Evolutionary conservation across 1,140 invertebrate genomes (phyloP), one percentile per base, ranked within the genome.

Genomic region (Chionoecetes opilio): DNA sequence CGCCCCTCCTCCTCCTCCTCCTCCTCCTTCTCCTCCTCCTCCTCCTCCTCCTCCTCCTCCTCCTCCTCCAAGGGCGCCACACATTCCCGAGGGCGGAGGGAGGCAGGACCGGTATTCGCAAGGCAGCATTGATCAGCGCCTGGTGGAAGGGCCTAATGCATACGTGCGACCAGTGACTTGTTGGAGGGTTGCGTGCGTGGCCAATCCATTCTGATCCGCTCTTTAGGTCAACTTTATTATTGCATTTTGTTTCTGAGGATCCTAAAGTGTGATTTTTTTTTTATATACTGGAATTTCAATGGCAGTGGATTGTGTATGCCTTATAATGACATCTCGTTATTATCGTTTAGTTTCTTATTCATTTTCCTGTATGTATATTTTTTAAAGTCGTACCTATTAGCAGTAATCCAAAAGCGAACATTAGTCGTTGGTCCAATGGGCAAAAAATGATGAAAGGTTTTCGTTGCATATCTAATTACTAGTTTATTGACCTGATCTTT

Each of bases 1-100:
- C 85, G 32, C 85, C 35, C 35, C 85, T 86, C 35, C 85, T 34
- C 85, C 32, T 86, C 85, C 85, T 86, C 85, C 85, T 86, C 85
- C 32, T 86, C 85, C 21, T 84, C 85, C 85, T 86, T 32, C 85
- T 86, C 2, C 32, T 86, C 29, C 85, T 37, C 35, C 35, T 37
- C 35, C 35, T 37, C 29, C 31, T n/a, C 31, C 84, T 32, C 17
- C 85, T 35, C 6, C 11, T 87, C 0, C 21, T 87, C 85, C 0
- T 32, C 0, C 32, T 87, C 37, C 29, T 26, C 31, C 32, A 35
- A 9, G 35, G 41, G 87, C 85, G n/a, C 21, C 21, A n/a, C 63
- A 75, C 63, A 87, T 87, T 37, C 37, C 85, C 85, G 85, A 37
- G 85, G 85, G 21, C 63, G 11, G 63, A 75, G 63, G 63, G 63